These are phyloP conservation scores for Ormyrus rosae DNA, from an alignment of 2,888 invertebrate genomes.

Conservation along the genomic window DNA sequence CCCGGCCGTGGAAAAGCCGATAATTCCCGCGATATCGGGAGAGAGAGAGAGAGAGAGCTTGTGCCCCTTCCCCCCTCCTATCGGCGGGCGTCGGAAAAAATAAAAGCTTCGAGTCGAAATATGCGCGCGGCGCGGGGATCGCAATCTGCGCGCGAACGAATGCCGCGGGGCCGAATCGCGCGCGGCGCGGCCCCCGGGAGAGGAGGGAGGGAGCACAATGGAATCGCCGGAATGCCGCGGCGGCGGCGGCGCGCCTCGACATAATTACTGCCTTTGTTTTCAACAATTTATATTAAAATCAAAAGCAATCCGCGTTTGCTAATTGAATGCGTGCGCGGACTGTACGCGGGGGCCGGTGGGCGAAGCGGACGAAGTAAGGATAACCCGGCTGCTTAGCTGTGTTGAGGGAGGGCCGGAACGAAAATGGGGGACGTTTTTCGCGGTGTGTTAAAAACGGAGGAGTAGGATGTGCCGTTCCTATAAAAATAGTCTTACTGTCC, in stretches of 20 bases:
- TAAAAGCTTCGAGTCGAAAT: neutral
- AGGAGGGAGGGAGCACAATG: neutral
- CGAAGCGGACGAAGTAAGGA: no score
- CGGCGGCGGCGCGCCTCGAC: conserved; percentile 55
- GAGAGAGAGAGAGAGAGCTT: neutral
- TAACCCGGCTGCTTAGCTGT: neutral
- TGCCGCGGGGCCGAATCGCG: conserved; percentile 8
- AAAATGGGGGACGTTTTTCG: neutral
- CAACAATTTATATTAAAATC: conserved; percentile 74
- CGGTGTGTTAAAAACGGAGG: no score
- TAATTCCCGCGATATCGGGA: conserved; percentile 3
- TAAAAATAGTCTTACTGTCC: no score
- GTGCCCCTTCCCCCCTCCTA: no score
- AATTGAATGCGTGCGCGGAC: conserved; percentile 67
- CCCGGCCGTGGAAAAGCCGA: neutral
- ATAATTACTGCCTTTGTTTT: conserved; percentile 72
- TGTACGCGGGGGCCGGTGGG: no score
- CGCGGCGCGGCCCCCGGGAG: neutral
- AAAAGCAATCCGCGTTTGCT: conserved; percentile 69
- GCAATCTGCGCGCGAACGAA: conserved; percentile 40
- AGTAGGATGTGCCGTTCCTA: no score
- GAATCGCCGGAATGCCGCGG: conserved; percentile 36
- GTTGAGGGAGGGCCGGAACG: neutral
- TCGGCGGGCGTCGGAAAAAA: neutral
- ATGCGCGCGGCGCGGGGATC: neutral